Percentiles rank a stretch among this genome's conserved stretches.
These are phyloP conservation scores for Cherax quadricarinatus DNA, from an alignment of 1,140 invertebrate species.

Conservation along the genomic window DNA sequence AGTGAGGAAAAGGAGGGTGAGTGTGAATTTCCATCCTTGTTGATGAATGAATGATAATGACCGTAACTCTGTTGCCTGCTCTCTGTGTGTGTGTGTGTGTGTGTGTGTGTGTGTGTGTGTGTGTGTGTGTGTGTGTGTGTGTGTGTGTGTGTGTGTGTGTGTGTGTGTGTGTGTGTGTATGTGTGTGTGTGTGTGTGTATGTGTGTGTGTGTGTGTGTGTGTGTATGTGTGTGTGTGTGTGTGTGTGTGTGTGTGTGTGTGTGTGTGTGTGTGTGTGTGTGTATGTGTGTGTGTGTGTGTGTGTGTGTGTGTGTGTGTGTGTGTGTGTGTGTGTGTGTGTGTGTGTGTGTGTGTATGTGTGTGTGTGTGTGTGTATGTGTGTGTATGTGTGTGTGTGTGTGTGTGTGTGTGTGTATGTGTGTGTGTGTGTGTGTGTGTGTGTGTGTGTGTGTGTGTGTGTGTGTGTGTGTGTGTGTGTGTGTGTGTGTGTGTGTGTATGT, in stretches of 20 bases:
- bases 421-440: background rate
- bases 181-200: background rate
- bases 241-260: no score
- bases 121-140: conserved; percentile 24
- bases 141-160: conserved; percentile 25
- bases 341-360: conserved; percentile 20
- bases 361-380: background rate
- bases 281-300: conserved; percentile 11
- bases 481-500: background rate
- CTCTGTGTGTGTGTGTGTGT: conserved; percentile 9
- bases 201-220: background rate
- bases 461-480: background rate
- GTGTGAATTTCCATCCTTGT: background rate
- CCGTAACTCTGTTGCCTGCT: background rate
- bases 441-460: background rate
- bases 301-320: conserved; percentile 26
- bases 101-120: conserved; percentile 25
- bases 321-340: conserved; percentile 24
- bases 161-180: background rate
- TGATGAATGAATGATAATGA: background rate
- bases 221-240: no score
- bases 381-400: conserved; percentile 22
- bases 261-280: no score
- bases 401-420: background rate
- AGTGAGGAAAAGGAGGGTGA: no score